A percentile compares a stretch with the other conserved stretches of the same genome.
phyloP scores from a whole-genome alignment of 2,113 vertebrate genomes.

The Siniperca chuatsi region DNA sequence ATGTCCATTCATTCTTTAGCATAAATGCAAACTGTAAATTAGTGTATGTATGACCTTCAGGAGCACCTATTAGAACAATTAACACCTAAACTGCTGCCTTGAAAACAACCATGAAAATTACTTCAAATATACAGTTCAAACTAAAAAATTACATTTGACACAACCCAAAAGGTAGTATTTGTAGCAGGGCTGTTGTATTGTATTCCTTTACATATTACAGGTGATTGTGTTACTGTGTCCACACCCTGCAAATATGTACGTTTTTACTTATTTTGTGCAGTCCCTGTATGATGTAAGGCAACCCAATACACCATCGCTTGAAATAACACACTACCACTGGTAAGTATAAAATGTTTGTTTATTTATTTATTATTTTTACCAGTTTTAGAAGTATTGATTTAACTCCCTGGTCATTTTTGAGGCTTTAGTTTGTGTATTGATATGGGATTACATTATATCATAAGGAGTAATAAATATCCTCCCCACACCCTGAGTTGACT shows the following conservation, averaged over 20 bases:
- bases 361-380: neutral
- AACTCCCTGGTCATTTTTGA: neutral
- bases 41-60: neutral
- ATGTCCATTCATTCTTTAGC: no score
- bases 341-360: neutral
- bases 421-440: neutral
- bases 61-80: neutral
- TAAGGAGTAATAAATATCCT: slow-evolving; percentile 42
- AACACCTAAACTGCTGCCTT: neutral
- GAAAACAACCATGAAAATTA: neutral
- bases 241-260: neutral
- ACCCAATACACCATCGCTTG: neutral
- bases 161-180: neutral
- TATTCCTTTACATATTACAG: neutral
- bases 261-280: neutral
- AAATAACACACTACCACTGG: neutral
- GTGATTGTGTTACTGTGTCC: neutral
- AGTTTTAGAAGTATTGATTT: slow-evolving; percentile 10
- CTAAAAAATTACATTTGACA: neutral
- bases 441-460: slow-evolving; percentile 40
- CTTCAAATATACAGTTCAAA: neutral
- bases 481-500: slow-evolving; percentile 47
- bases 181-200: neutral
- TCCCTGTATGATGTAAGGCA: neutral
- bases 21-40: neutral